Conservation (phyloP, 1,140 invertebrate genomes). For the Drosophila rufa region DNA sequence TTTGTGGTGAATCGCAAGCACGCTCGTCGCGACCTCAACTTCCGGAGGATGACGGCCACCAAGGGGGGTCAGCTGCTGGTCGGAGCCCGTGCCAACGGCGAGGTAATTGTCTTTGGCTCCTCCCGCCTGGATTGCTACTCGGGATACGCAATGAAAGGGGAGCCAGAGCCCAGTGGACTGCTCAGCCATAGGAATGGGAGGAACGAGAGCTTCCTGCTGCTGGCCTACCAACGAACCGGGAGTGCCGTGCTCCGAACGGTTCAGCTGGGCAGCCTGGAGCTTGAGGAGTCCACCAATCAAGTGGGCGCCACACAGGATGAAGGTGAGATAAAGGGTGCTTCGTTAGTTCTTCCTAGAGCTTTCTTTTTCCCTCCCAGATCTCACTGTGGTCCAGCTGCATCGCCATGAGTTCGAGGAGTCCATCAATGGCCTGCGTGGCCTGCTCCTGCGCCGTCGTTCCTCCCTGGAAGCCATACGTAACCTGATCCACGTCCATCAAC, state of each 20-base stretch:
- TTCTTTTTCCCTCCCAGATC: slow-evolving; percentile 26
- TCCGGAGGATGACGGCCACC: slow-evolving; percentile 45
- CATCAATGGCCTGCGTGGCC: slow-evolving; percentile 56
- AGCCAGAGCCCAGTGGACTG: slow-evolving; percentile 45
- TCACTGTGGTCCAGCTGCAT: slow-evolving; percentile 63
- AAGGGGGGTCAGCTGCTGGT: slow-evolving; percentile 55
- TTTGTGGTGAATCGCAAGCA: slow-evolving; percentile 66
- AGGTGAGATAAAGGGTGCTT: slow-evolving; percentile 26
- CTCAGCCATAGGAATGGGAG: slow-evolving; percentile 48
- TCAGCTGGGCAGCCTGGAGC: slow-evolving; percentile 45
- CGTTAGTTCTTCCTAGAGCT: neutral
- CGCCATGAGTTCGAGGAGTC: slow-evolving; percentile 70
- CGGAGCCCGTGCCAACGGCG: slow-evolving; percentile 55
- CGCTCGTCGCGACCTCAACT: slow-evolving; percentile 42
- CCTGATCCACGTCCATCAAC: neutral
- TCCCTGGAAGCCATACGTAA: slow-evolving; percentile 36
- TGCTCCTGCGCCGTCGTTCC: slow-evolving; percentile 55
- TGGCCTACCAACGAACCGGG: slow-evolving; percentile 36
- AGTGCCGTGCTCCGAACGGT: slow-evolving; percentile 63
- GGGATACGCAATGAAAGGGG: slow-evolving; percentile 39
- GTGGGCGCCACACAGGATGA: slow-evolving; percentile 40
- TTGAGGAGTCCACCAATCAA: slow-evolving; percentile 26
- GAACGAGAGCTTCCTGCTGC: slow-evolving; percentile 66
- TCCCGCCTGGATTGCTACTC: slow-evolving; percentile 74
- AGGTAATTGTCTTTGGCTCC: slow-evolving; percentile 68